Conservation (phyloP, 2,888 invertebrate species). For the Idaea aversata region DNA sequence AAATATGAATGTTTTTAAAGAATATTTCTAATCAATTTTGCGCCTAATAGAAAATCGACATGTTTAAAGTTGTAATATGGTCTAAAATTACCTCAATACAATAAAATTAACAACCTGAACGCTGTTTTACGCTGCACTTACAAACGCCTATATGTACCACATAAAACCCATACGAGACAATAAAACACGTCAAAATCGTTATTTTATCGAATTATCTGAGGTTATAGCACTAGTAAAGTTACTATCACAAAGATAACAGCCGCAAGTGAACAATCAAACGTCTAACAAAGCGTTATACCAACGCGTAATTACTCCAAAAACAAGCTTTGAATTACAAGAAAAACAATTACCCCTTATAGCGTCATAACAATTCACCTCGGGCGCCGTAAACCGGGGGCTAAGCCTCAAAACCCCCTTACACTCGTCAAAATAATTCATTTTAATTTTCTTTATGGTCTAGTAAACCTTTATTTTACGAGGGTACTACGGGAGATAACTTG, state of each 20-base stretch:
- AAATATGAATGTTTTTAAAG: no score
- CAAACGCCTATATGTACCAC: background rate
- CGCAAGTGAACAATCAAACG: slow-evolving; percentile 2
- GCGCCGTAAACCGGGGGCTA: slow-evolving; percentile 43
- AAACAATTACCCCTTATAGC: slow-evolving; percentile 67
- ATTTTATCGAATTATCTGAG: background rate
- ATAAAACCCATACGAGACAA: background rate
- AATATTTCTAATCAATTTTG: no score
- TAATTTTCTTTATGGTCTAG: slow-evolving; percentile 79
- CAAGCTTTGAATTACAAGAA: slow-evolving; percentile 40
- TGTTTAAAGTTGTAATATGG: no score
- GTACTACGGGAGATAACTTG: slow-evolving; percentile 71
- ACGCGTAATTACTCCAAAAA: slow-evolving; percentile 33
- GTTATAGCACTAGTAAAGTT: background rate
- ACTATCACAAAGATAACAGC: background rate
- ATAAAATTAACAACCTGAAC: background rate
- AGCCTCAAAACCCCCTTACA: slow-evolving; percentile 46
- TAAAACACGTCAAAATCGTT: background rate
- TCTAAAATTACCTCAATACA: no score
- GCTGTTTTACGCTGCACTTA: background rate
- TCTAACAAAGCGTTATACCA: slow-evolving; percentile 27
- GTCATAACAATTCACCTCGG: slow-evolving; percentile 64
- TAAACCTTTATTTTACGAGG: slow-evolving; percentile 80
- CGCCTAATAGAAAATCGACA: no score
- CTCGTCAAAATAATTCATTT: slow-evolving; percentile 81